Evolutionary conservation across 2,113 vertebrate species (phyloP), one percentile per base, ranked within the genome.

Genomic region (Paedocypris sp.): DNA sequence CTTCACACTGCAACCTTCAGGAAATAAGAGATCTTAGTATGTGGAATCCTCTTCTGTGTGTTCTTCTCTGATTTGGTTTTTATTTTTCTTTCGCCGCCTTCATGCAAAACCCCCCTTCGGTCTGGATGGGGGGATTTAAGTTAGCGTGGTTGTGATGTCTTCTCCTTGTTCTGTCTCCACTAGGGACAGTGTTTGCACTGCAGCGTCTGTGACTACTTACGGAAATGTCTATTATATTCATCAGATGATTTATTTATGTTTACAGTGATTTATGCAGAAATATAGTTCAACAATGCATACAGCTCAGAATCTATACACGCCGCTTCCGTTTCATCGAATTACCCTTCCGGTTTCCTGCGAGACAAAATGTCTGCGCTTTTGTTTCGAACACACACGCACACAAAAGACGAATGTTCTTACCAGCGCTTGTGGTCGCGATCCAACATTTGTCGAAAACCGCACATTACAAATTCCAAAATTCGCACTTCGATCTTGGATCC

Each of bases 161-260:
- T 60, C 13, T 60, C 26, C 39, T 41, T 12, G 29, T 52, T 35
- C 26, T 45, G 15, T 51, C 36, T 52, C 15, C 36, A 19, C 11
- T 23, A 35, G 47, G 16, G 56, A 45, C 41, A 43, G 35, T 54
- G 39, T 38, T 41, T 61, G 62, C 62, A 61, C 67, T 69, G 66
- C 38, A 53, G 57, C 22, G 12, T 52, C 15, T 12, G 23, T 28
- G 33, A 51, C n/a, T n/a, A n/a, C 18, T 46, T n/a, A 32, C 49
- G n/a, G 33, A 28, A 29, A 9, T 12, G 3, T 62, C 18, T 62
- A 48, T 26, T 49, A 49, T 67, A 67, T 61, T 62, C 61, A 61
- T 59, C 36, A 50, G 12, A 49, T 29, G 6, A 35, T 51, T 66
- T 43, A 59, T 60, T 66, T 66, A 33, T 43, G 6, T 66, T 58